These are phyloP conservation scores for Sebastes miniatus DNA, from an alignment of 2,797 vertebrate genomes.

Conservation along the genomic window DNA sequence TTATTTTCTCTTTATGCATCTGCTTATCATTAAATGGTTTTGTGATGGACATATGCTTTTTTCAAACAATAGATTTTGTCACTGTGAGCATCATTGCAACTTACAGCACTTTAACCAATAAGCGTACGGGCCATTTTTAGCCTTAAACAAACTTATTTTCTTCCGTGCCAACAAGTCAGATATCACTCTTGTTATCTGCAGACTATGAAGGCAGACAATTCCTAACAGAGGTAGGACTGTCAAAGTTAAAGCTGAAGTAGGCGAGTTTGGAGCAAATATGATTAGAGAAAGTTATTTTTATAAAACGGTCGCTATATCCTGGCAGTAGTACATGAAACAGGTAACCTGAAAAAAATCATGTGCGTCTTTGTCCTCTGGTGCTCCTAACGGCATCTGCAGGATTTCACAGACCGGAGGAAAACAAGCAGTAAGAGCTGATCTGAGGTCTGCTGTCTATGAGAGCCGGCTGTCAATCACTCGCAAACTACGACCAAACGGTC, in stretches of 20 bases:
- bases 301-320: too few relatives aligned
- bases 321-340: too few relatives aligned
- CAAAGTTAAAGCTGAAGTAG: too few relatives aligned
- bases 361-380: too few relatives aligned
- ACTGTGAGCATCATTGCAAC: not conserved
- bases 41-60: not conserved
- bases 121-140: not conserved
- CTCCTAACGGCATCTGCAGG: too few relatives aligned
- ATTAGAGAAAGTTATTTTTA: too few relatives aligned
- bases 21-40: not conserved
- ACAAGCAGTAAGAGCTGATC: too few relatives aligned
- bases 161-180: rapidly evolving
- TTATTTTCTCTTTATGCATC: not conserved
- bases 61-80: not conserved
- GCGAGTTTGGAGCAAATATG: too few relatives aligned
- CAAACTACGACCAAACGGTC: rapidly evolving
- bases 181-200: not conserved
- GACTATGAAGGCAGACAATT: not conserved
- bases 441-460: too few relatives aligned
- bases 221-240: not conserved
- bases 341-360: too few relatives aligned
- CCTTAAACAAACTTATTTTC: rapidly evolving
- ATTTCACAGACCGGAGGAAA: too few relatives aligned
- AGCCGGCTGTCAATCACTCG: too few relatives aligned
- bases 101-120: not conserved